Evolutionary conservation across 2,797 vertebrate species (phyloP), one percentile per base, ranked within the genome.

Genomic region (Anguilla obscura): DNA sequence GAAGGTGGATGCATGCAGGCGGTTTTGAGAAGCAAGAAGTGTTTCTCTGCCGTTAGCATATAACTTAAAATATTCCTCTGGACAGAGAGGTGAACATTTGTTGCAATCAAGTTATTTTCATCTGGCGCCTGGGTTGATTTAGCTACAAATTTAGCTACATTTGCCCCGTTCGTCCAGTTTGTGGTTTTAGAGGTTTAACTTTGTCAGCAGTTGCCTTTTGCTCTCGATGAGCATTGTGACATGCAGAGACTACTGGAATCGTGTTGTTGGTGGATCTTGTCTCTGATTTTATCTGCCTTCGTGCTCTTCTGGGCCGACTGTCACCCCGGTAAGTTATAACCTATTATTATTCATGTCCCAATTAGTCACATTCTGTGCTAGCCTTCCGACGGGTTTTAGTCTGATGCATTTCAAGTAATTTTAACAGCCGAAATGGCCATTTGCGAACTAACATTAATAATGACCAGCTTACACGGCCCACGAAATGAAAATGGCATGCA

Each of bases 161-260:
- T 48, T 69, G 74, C 50, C 71, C 27, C 9, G 16, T 27, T 52
- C n/a, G 8, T n/a, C 33, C 45, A 82, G 40, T 24, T 85, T 52
- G 40, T 83, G 60, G 69, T 84, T 58, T 56, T 40, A 88, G 58
- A 48, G 45, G 40, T 82, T 82, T 79, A 79, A 89, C 87, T 80
- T 89, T 82, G 86, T 85, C 91, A 90, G 90, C 91, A 92, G 90
- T 95, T 95, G 94, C 94, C 92, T 94, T 95, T 90, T 93, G 94
- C 94, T 94, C 97, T 97, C 97, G 95, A 98, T 98, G 98, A 97
- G 96, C 96, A 94, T 97, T 95, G 95, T 96, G 97, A 98, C 97
- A 99, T 99, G 98, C 96, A 97, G 98, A 97, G 96, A 95, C 96
- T 97, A 96, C 97, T 97, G 96, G 97, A 97, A 97, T 96, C 97